Base-by-base conservation (phyloP, 1,140 invertebrate species). In the Drosophila sp. region DNA sequence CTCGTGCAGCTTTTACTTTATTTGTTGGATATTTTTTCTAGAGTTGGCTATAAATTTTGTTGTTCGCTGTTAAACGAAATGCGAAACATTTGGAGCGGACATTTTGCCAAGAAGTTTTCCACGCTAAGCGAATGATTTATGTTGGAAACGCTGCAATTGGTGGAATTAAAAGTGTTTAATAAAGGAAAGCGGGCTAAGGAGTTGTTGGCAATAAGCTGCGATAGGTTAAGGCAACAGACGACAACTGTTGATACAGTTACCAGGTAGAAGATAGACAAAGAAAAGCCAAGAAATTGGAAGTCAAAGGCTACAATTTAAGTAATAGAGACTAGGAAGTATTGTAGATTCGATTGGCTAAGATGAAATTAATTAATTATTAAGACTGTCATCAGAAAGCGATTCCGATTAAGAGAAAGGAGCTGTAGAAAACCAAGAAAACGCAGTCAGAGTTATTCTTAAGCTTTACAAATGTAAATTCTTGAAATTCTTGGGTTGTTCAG, bases 71-170 rank as follows among this genome's bases (percentile, higher is more conserved):
- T 43, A 50, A 78, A 74, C 79, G 79, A 78, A 86, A 84, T 78
- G 50, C 69, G 78, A 87, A 84, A 81, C 81, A 84, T 84, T 84
- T 84, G 81, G 70, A 46, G 74, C 51, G 29, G 81, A 84, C 81
- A 87, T 84, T 78, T 75, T 76, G 50, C 13, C 40, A 86, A 67
- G 45, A 86, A 69, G 48, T 51, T 69, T 7, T 36, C 34, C 27
- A 4, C 40, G 59, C 65, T 50, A 46, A 72, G 61, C 79, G 71
- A 71, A 74, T 84, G 80, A 83, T 83, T 83, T 83, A 83, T 83
- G 80, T 62, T 50, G 45, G 50, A 41, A 14, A 58, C 63, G 38
- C 43, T 66, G 57, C 57, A 48, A 7, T 57, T 7, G 53, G 11
- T 58, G 43, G 45, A 16, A 53, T 43, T 53, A 64, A 64, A 32